A percentile compares a stretch with the other conserved stretches of the same genome.
Conservation (phyloP, 1,140 invertebrate species). For the Drosophila nebulosa region DNA sequence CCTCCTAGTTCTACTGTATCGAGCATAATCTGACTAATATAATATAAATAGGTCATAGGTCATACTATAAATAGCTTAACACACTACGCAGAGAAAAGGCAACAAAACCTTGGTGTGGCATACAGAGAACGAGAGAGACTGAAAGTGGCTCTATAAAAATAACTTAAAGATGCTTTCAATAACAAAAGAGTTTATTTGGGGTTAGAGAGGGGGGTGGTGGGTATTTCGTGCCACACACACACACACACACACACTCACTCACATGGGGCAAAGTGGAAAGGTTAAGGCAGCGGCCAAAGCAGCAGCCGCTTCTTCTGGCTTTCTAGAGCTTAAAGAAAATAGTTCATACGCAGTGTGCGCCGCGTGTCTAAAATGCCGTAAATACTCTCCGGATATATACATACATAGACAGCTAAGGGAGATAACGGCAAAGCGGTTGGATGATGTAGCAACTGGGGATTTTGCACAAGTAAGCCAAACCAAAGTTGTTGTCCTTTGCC, state of each 20-base stretch:
- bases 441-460: background rate
- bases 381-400: constrained; percentile 42
- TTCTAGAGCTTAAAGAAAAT: constrained; percentile 55
- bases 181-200: constrained; percentile 14
- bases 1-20: background rate
- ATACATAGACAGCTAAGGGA: background rate
- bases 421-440: background rate
- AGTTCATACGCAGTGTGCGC: constrained; percentile 70
- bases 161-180: constrained; percentile 71
- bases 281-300: constrained; percentile 25
- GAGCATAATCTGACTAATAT: background rate
- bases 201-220: constrained; percentile 5
- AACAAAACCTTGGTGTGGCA: constrained; percentile 11
- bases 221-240: constrained; percentile 25
- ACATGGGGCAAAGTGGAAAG: constrained; percentile 28
- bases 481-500: constrained; percentile 23
- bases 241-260: constrained; percentile 8
- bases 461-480: constrained; percentile 3
- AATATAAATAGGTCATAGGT: constrained; percentile 33
- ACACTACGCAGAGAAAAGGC: background rate
- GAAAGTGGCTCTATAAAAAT: constrained; percentile 75
- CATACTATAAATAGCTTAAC: constrained; percentile 33
- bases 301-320: constrained; percentile 26
- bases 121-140: background rate
- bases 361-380: constrained; percentile 66